Evolutionary conservation across 2,797 vertebrate genomes (phyloP), one percentile per base, ranked within the genome.

Genomic region (Clarias fuscus): DNA sequence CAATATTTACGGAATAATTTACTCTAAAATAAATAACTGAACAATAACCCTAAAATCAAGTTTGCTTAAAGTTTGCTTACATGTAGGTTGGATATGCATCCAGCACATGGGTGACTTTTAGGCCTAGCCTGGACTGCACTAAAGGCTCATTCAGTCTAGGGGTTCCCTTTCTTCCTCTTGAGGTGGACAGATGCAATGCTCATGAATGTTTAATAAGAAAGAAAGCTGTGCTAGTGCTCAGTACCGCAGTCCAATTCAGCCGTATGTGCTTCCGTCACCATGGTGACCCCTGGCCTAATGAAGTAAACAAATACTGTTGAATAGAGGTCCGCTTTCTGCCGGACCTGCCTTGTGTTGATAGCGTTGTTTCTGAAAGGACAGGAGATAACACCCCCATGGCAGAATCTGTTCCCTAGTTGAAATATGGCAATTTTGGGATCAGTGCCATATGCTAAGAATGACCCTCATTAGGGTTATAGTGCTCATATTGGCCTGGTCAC

Each of bases 191-290:
- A 91, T 89, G 85, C 90, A 84, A 85, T 82, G 75, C 89, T 93
- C 81, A 78, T 96, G 93, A 95, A 96, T 94, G 90, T 94, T 96
- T 96, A 93, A 95, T 96, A 92, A 92, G 92, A 86, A 91, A 84
- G 85, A 88, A 90, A 88, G 93, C 95, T 92, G 91, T 91, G 93
- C 93, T 90, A 88, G 92, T 92, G 92, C 87, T 93, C 90, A 92
- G 94, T 95, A 93, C 91, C 92, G 62, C 86, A 89, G 85, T 90
- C 61, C 92, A 90, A 93, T 92, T 95, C 93, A 93, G 91, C 91
- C 92, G 86, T 93, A 92, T 96, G 94, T 94, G 92, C 92, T 85
- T 70, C 84, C 85, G 81, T 95, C 93, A 71, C 92, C 92, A 92
- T 84, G 90, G 95, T 22, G 90, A 96, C 93, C 62, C 85, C 90